Evolutionary conservation across 2,888 invertebrate species (phyloP), one percentile per base, ranked within the genome.

Genomic region (Amphipyra tragopoginis): DNA sequence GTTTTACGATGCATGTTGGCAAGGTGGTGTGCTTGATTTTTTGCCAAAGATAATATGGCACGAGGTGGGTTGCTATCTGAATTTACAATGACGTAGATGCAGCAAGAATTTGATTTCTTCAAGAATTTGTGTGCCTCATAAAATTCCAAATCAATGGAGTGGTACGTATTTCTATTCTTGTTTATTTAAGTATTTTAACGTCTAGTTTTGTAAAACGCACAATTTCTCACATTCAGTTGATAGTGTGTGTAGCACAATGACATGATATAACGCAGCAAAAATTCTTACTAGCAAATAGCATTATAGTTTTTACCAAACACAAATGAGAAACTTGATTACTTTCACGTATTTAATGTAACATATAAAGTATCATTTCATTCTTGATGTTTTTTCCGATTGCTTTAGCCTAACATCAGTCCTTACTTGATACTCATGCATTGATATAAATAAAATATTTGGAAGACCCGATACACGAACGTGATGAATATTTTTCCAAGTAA

Each of bases 401-500:
- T 10, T 34, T 21, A 8, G 36, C 9, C 11, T 33, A 14, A 36
- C 43, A 53, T 15, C 11, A 53, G 43, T 53, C n/a, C 2, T 26
- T 14, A 29, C 10, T 21, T n/a, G 13, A 53, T 51, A 42, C 14
- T 39, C 10, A 50, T 33, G 34, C 10, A 10, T 14, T 34, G 9
- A 47, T 10, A 34, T 29, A 11, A 11, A 42, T 1, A 43, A 15
- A 48, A 44, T 29, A 44, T 34, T 44, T 45, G 6, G 1, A 21
- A 51, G 49, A 38, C 34, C 15, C 34, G 3, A 40, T 11, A 15
- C 8, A 39, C 54, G 14, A 10, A 14, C 42, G 42, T 48, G 42
- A 52, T 63, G 52, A 52, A 49, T 56, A 62, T 56, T 63, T 10
- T 34, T 63, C 38, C 68, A 62, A 44, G 62, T 67, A 67, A 67